Evolutionary conservation across 2,888 invertebrate species (phyloP).

Genomic region (Andrena camellia): DNA sequence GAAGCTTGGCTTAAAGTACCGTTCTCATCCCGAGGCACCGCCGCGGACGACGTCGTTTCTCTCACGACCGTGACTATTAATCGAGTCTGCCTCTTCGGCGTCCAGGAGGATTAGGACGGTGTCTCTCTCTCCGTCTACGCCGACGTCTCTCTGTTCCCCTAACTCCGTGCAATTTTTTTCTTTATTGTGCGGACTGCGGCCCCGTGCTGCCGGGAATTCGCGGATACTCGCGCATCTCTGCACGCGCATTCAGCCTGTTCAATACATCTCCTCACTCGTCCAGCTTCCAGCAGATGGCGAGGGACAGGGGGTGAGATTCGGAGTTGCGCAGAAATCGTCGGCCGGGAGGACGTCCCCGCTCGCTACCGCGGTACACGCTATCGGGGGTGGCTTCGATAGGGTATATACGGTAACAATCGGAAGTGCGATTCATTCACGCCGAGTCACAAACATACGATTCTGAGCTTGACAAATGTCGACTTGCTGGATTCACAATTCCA

Average conservation of each 20-base stretch:
- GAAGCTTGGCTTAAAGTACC: conserved; percentile 56
- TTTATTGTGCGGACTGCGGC: conserved; percentile 82
- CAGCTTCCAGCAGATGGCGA: conserved; percentile 85
- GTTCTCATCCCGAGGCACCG: conserved; percentile 58
- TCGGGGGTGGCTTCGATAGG: conserved; percentile 29
- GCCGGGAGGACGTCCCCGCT: background rate
- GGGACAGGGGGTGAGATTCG: conserved; percentile 57
- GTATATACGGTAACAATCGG: conserved; percentile 26
- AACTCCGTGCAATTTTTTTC: conserved; percentile 67
- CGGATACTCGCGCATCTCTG: conserved; percentile 83
- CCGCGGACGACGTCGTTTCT: conserved; percentile 70
- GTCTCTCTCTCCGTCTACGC: conserved; percentile 51
- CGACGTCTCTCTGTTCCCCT: conserved; percentile 60
- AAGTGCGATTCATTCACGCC: conserved; percentile 35
- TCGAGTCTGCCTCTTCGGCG: conserved; percentile 74
- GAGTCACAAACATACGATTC: conserved; percentile 8
- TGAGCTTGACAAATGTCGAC: conserved; percentile 13
- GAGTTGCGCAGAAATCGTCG: conserved; percentile 63
- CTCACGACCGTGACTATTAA: conserved; percentile 73
- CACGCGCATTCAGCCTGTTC: conserved; percentile 85
- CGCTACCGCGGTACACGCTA: background rate
- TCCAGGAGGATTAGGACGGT: conserved; percentile 73
- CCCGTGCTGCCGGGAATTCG: conserved; percentile 77
- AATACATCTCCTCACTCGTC: conserved; percentile 81
- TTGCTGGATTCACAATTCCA: background rate